These are phyloP conservation scores for Aselliscus stoliczkanus DNA, from an alignment of 2,797 vertebrate genomes.

Conservation along the genomic window DNA sequence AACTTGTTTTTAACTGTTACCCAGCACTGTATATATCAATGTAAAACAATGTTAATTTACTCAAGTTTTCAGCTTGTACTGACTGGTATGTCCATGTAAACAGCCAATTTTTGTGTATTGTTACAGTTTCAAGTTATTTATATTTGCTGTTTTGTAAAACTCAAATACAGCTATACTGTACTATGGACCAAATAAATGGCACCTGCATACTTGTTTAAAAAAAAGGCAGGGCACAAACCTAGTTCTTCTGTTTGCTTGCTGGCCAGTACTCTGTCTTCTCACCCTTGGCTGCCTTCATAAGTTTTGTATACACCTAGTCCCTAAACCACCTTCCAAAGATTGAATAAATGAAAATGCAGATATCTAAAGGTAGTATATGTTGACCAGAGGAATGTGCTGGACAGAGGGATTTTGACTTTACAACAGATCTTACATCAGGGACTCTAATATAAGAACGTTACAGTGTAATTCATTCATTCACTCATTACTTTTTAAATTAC, in stretches of 20 bases:
- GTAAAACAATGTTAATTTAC: constrained; percentile 85
- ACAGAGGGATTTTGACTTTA: background rate
- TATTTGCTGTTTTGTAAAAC: constrained; percentile 89
- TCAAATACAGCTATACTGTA: constrained; percentile 83
- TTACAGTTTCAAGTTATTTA: constrained; percentile 89
- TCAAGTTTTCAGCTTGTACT: constrained; percentile 85
- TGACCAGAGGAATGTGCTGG: background rate
- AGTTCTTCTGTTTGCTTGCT: background rate
- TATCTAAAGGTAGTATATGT: background rate
- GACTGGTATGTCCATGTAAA: constrained; percentile 83
- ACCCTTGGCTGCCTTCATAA: background rate
- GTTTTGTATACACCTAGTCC: background rate
- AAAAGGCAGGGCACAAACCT: background rate
- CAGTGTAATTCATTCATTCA: background rate
- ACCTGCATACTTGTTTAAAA: constrained; percentile 81
- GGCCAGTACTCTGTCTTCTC: background rate
- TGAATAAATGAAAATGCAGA: background rate
- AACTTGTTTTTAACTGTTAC: constrained; percentile 76
- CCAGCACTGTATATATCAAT: constrained; percentile 84
- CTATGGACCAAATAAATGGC: constrained; percentile 87
- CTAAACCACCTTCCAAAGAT: background rate
- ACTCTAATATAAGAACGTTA: background rate
- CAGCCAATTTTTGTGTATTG: constrained; percentile 85
- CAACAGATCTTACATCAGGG: background rate
- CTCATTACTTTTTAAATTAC: background rate